phyloP scores from a whole-genome alignment of 2,888 invertebrate genomes.

The Monochamus alternatus region DNA sequence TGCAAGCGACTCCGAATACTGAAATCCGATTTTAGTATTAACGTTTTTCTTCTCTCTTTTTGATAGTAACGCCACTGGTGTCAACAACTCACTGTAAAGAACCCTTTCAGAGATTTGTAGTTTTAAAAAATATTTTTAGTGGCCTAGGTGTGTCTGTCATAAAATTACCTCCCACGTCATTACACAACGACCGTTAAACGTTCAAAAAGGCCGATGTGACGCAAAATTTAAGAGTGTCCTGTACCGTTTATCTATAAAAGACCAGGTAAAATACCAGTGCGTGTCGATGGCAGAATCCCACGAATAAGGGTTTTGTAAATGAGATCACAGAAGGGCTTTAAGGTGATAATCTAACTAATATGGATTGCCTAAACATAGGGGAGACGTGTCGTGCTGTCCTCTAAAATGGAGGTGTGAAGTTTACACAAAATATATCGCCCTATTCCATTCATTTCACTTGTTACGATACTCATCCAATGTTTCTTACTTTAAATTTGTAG shows the following conservation, averaged over 20 bases:
- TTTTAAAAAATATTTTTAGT: slow-evolving; percentile 50
- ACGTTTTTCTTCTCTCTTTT: too few species aligned
- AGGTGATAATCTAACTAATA: slow-evolving; percentile 23
- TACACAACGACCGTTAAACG: slow-evolving; percentile 27
- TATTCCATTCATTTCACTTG: too few species aligned
- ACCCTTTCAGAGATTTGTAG: too few species aligned
- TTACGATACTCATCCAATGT: too few species aligned
- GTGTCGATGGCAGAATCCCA: slow-evolving; percentile 11
- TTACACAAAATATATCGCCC: slow-evolving; percentile 1
- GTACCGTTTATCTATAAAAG: slow-evolving; percentile 23
- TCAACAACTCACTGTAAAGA: too few species aligned
- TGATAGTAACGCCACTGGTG: too few species aligned
- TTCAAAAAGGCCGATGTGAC: slow-evolving; percentile 25
- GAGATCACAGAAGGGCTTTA: slow-evolving; percentile 23
- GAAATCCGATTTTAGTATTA: too few species aligned
- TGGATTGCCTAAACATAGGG: background rate
- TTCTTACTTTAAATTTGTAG: too few species aligned
- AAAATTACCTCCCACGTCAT: slow-evolving; percentile 45
- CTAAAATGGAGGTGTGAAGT: background rate
- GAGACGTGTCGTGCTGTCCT: too few species aligned
- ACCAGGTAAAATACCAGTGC: slow-evolving; percentile 20
- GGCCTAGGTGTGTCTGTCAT: slow-evolving; percentile 49
- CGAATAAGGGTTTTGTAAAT: slow-evolving; percentile 30
- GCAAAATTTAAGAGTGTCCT: slow-evolving; percentile 25
- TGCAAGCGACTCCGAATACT: too few species aligned